Base-by-base conservation (phyloP, 2,888 invertebrate species). In the Brachynemurus nebulosus region DNA sequence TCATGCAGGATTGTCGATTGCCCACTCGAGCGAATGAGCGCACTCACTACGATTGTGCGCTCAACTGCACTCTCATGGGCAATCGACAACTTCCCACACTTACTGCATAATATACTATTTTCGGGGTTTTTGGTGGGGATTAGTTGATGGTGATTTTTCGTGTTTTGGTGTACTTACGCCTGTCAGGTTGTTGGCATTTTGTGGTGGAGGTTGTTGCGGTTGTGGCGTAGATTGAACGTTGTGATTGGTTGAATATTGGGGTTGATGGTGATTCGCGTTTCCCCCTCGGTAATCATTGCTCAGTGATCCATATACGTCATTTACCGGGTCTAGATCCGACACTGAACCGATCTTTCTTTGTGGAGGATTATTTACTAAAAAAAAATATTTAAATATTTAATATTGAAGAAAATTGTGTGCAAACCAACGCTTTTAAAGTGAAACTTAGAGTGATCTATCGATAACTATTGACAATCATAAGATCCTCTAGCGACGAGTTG, bases 251-350 rank as follows among this genome's bases (percentile, higher is more conserved):
- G 60, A 59, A 50, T 58, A 57, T 40, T 60, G 61, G 2, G 33
- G 42, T 59, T 69, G 55, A 63, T 62, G 54, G 59, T 62, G 57
- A 60, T 58, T 42, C 5, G 44, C 44, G 18, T 42, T 42, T 1
- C 44, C 38, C 17, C 44, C 44, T 38, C 44, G 33, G 18, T 44
- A 44, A 14, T 44, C 44, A 30, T 48, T 48, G 30, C 45, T 71
- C 49, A 76, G 59, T 16, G 85, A 82, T 40, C 86, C 86, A 61
- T 85, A 86, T 57, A 85, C 78, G 51, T 89, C 86, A 65, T 86
- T 92, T 43, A 95, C 74, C 2, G 96, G 96, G 67, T 97, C 96
- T 61, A 96, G 83, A 63, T 95, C 93, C 21, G 86, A 81, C 50
- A 95, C 86, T n/a, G 90, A 88, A 3, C 91, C 91, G 58, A 91